These are phyloP conservation scores for Bhutanitis thaidina DNA, from an alignment of 2,888 invertebrate species.

Conservation along the genomic window DNA sequence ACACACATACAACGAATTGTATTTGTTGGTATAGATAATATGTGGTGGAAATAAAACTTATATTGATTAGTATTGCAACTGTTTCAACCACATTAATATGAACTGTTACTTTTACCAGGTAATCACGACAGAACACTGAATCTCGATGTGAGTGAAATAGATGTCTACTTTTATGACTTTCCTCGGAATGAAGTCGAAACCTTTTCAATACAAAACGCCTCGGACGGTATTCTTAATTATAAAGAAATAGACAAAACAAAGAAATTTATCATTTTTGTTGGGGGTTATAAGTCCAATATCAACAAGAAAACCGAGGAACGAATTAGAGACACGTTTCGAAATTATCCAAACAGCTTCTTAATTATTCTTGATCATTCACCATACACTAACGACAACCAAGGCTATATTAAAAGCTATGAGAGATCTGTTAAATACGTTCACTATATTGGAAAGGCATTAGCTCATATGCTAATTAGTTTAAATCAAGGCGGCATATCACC, in stretches of 20 bases:
- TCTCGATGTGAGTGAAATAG: slow-evolving; percentile 54
- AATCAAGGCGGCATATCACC: slow-evolving; percentile 47
- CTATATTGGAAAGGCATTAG: slow-evolving; percentile 62
- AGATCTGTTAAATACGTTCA: slow-evolving; percentile 61
- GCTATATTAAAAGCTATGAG: slow-evolving; percentile 58
- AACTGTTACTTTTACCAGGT: slow-evolving; percentile 38
- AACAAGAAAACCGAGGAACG: slow-evolving; percentile 54
- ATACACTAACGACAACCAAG: slow-evolving; percentile 58
- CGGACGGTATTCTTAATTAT: slow-evolving; percentile 46
- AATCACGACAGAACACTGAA: slow-evolving; percentile 45
- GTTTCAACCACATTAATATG: too few species aligned
- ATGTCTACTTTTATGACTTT: slow-evolving; percentile 61
- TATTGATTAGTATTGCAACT: too few species aligned
- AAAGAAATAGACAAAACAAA: slow-evolving; percentile 45
- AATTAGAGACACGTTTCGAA: slow-evolving; percentile 53
- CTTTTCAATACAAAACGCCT: slow-evolving; percentile 50
- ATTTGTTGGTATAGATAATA: too few species aligned
- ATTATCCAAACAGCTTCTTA: slow-evolving; percentile 57
- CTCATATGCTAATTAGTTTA: slow-evolving; percentile 45
- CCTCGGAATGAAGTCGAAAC: slow-evolving; percentile 36
- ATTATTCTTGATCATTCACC: slow-evolving; percentile 67
- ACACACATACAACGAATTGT: too few species aligned
- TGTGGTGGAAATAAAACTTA: too few species aligned
- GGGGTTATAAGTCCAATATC: slow-evolving; percentile 62
- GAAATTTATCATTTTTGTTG: slow-evolving; percentile 58